A percentile compares a stretch with the other conserved stretches of the same genome.
These are phyloP conservation scores for Blastobasis adustella DNA, from an alignment of 2,888 invertebrate species.

Conservation along the genomic window DNA sequence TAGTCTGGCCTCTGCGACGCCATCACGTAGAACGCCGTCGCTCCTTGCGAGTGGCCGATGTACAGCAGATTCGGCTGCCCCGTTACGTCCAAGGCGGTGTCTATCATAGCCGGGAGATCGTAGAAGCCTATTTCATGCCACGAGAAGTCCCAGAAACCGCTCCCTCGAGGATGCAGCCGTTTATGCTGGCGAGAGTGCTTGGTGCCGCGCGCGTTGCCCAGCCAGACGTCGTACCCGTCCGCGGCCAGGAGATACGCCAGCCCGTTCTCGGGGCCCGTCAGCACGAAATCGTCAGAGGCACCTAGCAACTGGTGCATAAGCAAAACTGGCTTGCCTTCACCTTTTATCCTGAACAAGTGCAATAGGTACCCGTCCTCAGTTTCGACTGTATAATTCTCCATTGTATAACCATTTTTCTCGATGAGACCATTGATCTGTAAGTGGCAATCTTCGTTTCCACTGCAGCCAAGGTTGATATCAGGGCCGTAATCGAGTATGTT, in stretches of 20 bases:
- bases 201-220: constrained; percentile 86
- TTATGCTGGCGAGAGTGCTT: constrained; percentile 75
- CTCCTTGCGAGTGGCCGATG: constrained; percentile 82
- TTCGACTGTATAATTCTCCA: constrained; percentile 32
- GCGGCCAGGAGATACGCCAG: constrained; percentile 70
- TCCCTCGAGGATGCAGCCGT: constrained; percentile 28
- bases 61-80: constrained; percentile 69
- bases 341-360: constrained; percentile 39
- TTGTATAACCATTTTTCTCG: constrained; percentile 37
- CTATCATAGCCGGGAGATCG: constrained; percentile 88
- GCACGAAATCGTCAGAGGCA: constrained; percentile 48
- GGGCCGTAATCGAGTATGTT: no score
- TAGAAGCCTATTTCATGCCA: constrained; percentile 87
- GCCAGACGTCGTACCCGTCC: constrained; percentile 83
- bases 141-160: constrained; percentile 80
- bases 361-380: constrained; percentile 48
- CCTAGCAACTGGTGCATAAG: constrained; percentile 52
- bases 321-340: constrained; percentile 40
- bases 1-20: constrained; percentile 68
- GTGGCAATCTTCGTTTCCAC: constrained; percentile 20
- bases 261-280: constrained; percentile 39
- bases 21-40: constrained; percentile 75
- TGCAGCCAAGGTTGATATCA: no score
- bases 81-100: constrained; percentile 76
- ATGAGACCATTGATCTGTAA: constrained; percentile 31